Evolutionary conservation across 23 tunicate species (phyloP).

Genomic region (Pegea sp.): DNA sequence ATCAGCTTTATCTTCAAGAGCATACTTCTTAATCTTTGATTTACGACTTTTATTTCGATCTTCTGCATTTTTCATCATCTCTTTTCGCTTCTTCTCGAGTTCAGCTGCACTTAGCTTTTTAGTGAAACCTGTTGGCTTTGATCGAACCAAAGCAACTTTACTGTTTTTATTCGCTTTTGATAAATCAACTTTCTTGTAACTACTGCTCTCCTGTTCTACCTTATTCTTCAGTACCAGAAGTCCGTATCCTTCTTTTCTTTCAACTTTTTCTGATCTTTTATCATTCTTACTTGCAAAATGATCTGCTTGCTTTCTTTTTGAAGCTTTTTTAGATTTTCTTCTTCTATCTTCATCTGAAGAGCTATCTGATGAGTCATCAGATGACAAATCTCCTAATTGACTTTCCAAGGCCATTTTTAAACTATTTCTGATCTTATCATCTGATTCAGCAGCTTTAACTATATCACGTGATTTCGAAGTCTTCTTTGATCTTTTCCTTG

Average conservation of each 20-base stretch:
- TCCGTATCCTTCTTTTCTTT: constrained; percentile 22
- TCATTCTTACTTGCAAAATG: constrained; percentile 3
- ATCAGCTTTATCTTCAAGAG: constrained; percentile 20
- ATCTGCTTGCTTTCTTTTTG: neutral
- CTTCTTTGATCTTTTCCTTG: neutral
- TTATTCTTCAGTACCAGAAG: constrained; percentile 11
- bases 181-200: neutral
- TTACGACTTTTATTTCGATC: constrained; percentile 51
- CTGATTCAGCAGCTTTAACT: neutral
- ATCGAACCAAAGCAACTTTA: constrained; percentile 10
- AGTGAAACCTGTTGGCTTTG: constrained; percentile 44
- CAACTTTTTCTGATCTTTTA: constrained; percentile 8
- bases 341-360: constrained; percentile 1
- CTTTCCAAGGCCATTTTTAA: neutral
- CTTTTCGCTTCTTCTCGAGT: constrained; percentile 41
- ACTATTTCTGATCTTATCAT: neutral
- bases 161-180: neutral
- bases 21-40: constrained; percentile 29
- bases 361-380: neutral
- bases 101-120: constrained; percentile 32
- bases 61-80: constrained; percentile 73
- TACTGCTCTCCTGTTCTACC: neutral
- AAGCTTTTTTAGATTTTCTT: neutral
- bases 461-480: neutral
- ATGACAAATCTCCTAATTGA: neutral